These are phyloP conservation scores for Brachycybe producta DNA, from an alignment of 2,888 invertebrate genomes.

Conservation along the genomic window DNA sequence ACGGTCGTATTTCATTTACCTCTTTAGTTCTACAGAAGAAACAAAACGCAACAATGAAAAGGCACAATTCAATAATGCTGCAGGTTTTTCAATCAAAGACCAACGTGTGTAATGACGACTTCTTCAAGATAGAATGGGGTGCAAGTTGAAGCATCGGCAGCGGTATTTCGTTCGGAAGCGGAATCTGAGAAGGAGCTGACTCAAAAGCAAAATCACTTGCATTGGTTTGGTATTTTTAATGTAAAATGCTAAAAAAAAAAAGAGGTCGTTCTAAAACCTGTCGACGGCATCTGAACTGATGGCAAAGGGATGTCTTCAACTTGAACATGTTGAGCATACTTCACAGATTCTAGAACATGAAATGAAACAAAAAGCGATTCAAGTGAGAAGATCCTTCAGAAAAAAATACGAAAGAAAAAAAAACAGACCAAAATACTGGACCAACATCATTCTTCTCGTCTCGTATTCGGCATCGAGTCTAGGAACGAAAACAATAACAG, in stretches of 20 bases:
- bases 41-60: too few species aligned
- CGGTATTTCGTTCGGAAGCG: constrained; percentile 42
- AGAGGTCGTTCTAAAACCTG: too few species aligned
- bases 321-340: constrained; percentile 84
- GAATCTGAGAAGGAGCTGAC: constrained; percentile 32
- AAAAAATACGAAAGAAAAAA: not conserved
- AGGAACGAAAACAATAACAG: not conserved
- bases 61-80: too few species aligned
- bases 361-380: not conserved
- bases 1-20: not conserved
- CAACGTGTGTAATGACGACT: constrained; percentile 46
- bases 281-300: constrained; percentile 27
- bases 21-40: not conserved
- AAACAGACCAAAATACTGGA: constrained; percentile 63
- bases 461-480: constrained; percentile 78
- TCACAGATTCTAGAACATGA: constrained; percentile 55
- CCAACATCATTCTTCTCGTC: constrained; percentile 67
- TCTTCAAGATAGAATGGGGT: constrained; percentile 56
- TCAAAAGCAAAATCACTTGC: constrained; percentile 12
- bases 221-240: too few species aligned
- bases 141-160: constrained; percentile 32
- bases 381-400: not conserved
- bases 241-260: too few species aligned
- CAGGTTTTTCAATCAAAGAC: constrained; percentile 18
- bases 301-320: constrained; percentile 92